Conservation (phyloP, 2,797 vertebrate genomes). For the Neosilurus hyrtlii region DNA sequence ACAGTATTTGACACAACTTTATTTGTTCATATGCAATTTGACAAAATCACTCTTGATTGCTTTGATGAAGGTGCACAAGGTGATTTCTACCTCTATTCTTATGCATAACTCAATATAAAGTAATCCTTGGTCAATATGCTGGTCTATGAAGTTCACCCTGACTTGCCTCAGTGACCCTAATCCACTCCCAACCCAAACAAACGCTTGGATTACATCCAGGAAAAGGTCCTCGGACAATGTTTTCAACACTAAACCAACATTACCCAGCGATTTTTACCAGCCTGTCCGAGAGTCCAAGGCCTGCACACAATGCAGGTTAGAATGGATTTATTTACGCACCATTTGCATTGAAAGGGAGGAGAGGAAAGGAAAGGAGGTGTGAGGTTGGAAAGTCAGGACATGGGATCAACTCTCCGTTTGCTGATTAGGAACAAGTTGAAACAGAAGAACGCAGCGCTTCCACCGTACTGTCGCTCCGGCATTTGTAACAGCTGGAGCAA, state of each 20-base stretch:
- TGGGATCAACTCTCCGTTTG: slow-evolving; percentile 68
- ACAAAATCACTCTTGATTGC: background rate
- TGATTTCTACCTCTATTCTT: background rate
- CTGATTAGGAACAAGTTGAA: slow-evolving; percentile 58
- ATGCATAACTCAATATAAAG: slow-evolving; percentile 9
- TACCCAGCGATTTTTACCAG: slow-evolving; percentile 66
- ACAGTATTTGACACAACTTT: background rate
- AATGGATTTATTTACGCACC: slow-evolving; percentile 78
- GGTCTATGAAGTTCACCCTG: slow-evolving; percentile 32
- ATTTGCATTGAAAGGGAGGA: slow-evolving; percentile 72
- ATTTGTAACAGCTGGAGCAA: slow-evolving; percentile 57
- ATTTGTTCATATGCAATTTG: background rate
- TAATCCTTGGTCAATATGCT: background rate
- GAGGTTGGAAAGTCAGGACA: slow-evolving; percentile 62
- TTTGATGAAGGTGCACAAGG: background rate
- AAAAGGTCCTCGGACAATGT: slow-evolving; percentile 19
- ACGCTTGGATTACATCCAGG: slow-evolving; percentile 38
- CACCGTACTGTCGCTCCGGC: background rate
- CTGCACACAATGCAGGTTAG: slow-evolving; percentile 68
- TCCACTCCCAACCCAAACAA: slow-evolving; percentile 48
- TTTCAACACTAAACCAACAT: slow-evolving; percentile 67
- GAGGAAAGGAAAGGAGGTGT: slow-evolving; percentile 64
- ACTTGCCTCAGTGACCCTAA: slow-evolving; percentile 40
- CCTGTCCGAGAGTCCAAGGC: slow-evolving; percentile 62
- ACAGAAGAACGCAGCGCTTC: slow-evolving; percentile 14